Base-by-base conservation (phyloP, 64 coral and sea anemone species). In the Pachyseris speciosa region DNA sequence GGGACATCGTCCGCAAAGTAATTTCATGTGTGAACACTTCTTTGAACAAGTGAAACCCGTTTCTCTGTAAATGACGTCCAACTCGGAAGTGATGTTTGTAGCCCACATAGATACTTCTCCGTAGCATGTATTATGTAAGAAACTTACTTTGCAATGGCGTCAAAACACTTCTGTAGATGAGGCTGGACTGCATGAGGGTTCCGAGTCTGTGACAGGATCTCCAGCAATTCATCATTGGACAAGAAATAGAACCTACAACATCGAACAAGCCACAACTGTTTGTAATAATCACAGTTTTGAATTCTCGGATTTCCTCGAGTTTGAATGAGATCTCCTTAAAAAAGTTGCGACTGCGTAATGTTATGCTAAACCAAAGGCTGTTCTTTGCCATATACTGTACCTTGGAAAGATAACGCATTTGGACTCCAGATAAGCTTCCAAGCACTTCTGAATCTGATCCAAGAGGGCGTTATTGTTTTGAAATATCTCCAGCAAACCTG, bases 351-450 rank as follows among this genome's bases (percentile, higher is more conserved):
- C n/a, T n/a, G n/a, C n/a, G n/a, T n/a, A n/a, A n/a, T n/a, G n/a
- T n/a, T n/a, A n/a, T n/a, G n/a, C n/a, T n/a, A n/a, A n/a, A n/a
- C n/a, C n/a, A n/a, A 25, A 27, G 20, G 67, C 2, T 33, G 15
- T 41, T 24, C 26, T 8, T 72, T 22, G 9, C 15, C 68, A 29
- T 34, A 72, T 37, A n/a, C n/a, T n/a, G 37, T 84, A 95, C 97
- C 97, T 95, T 64, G 97, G 97, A 57, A 99, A 99, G 68, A 99
- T 95, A 30, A 99, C 97, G 87, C 97, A 99, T 69, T 99, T 99
- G 9, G 97, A 99, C 42, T 99, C 97, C 7, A 99, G 80, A 26
- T 99, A 99, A 2, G 97, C 97, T 90, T 99, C 97, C 17, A 99
- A 80, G 64, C 97, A 99, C 39, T 99, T 99, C 63, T 99, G 97